These are phyloP conservation scores for Meghimatium bilineatum DNA, from an alignment of 2,888 invertebrate species.

Conservation along the genomic window DNA sequence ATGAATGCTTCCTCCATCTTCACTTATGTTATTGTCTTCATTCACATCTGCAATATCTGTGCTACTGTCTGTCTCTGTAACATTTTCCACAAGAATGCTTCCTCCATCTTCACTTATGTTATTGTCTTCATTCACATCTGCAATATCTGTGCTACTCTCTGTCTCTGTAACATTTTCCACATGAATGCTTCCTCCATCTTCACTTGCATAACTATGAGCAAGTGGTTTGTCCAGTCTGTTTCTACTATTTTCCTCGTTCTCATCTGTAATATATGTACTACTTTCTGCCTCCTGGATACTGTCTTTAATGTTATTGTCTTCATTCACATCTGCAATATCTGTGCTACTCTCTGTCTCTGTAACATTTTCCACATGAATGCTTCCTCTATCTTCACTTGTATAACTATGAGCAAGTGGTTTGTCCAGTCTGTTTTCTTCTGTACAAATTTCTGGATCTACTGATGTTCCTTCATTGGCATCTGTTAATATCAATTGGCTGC, in stretches of 20 bases:
- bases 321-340: neutral
- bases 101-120: neutral
- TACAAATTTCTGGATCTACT: constrained; percentile 17
- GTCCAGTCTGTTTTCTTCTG: neutral
- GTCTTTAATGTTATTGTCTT: neutral
- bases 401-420: neutral
- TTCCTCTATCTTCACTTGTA: neutral
- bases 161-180: constrained; percentile 25
- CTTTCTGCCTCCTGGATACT: neutral
- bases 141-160: constrained; percentile 25
- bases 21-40: neutral
- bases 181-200: neutral
- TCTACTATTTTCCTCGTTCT: constrained; percentile 20
- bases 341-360: constrained; percentile 34
- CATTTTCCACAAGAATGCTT: constrained; percentile 13
- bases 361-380: constrained; percentile 10
- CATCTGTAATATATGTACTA: neutral
- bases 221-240: neutral
- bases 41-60: neutral
- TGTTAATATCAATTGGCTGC: neutral
- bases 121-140: neutral
- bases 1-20: constrained; percentile 3
- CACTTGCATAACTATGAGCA: neutral
- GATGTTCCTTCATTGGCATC: constrained; percentile 22
- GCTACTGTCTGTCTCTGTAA: constrained; percentile 6